These are phyloP conservation scores for Dendrolimus punctatus DNA, from an alignment of 1,140 invertebrate species.

Conservation along the genomic window DNA sequence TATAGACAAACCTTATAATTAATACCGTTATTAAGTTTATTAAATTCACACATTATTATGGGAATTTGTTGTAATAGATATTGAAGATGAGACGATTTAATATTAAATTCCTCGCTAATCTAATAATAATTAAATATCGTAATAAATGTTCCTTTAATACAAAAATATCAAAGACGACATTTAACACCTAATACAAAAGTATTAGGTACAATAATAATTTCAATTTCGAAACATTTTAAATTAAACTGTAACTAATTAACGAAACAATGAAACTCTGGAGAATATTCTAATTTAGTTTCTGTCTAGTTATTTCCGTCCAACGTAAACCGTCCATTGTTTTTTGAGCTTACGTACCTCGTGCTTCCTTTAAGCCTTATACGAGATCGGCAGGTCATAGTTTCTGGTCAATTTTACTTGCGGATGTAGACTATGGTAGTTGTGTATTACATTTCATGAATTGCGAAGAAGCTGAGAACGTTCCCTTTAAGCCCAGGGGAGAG, in stretches of 20 bases:
- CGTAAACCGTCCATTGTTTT: conserved; percentile 27
- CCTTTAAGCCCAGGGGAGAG: conserved; percentile 45
- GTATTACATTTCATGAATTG: conserved; percentile 59
- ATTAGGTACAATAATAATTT: too few species aligned
- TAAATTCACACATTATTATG: too few species aligned
- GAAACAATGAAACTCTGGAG: conserved; percentile 39
- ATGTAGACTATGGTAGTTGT: conserved; percentile 30
- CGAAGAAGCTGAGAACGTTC: conserved; percentile 38
- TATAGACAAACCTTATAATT: too few species aligned
- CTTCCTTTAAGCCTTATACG: conserved; percentile 3
- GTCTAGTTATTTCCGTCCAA: conserved; percentile 59
- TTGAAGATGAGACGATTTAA: too few species aligned
- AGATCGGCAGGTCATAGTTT: conserved; percentile 30
- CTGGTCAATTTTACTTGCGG: conserved; percentile 28
- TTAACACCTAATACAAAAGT: too few species aligned
- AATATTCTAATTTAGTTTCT: conserved; percentile 61
- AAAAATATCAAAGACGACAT: too few species aligned
- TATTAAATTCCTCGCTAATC: too few species aligned
- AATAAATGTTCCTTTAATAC: too few species aligned
- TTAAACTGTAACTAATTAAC: conserved; percentile 25
- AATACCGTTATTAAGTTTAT: too few species aligned
- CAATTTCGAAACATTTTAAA: not conserved
- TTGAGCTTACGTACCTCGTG: conserved; percentile 24
- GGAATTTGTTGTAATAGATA: too few species aligned
- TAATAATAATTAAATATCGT: too few species aligned